phyloP scores from a whole-genome alignment of 2,797 vertebrate genomes.

The Cossypha polioptera region DNA sequence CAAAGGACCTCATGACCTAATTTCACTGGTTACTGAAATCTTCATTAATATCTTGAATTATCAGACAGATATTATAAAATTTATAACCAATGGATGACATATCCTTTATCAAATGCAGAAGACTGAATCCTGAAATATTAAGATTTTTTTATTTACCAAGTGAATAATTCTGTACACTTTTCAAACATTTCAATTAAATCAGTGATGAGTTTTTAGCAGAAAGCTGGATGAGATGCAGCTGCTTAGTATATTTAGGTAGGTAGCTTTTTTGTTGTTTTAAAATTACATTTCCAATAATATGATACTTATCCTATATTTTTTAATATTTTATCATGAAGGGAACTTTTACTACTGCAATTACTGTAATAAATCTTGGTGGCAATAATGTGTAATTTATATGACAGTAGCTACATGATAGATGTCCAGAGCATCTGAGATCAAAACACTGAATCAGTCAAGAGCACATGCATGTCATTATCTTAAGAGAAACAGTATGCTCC shows the following conservation, averaged over 20 bases:
- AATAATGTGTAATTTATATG: conserved; percentile 45
- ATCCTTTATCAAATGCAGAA: not conserved
- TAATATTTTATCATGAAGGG: not conserved
- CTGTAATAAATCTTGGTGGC: conserved; percentile 7
- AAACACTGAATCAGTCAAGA: conserved; percentile 54
- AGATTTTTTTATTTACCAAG: not conserved
- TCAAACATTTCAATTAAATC: not conserved
- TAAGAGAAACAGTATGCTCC: conserved; percentile 36
- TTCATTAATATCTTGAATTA: not conserved
- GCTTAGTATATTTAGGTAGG: not conserved
- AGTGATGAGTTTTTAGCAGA: not conserved
- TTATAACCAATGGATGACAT: not conserved
- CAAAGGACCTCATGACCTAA: not conserved
- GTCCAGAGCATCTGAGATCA: conserved; percentile 57
- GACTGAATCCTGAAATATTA: not conserved
- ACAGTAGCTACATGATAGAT: conserved; percentile 48
- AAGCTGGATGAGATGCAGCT: not conserved
- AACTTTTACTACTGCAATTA: not conserved
- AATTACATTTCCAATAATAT: not conserved
- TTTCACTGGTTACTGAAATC: not conserved
- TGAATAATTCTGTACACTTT: not conserved
- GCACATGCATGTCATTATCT: conserved; percentile 43
- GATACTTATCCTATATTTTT: not conserved
- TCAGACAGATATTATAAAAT: not conserved
- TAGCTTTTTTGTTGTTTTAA: not conserved